phyloP scores from a whole-genome alignment of 1,140 invertebrate genomes.

The Epicauta chinensis region DNA sequence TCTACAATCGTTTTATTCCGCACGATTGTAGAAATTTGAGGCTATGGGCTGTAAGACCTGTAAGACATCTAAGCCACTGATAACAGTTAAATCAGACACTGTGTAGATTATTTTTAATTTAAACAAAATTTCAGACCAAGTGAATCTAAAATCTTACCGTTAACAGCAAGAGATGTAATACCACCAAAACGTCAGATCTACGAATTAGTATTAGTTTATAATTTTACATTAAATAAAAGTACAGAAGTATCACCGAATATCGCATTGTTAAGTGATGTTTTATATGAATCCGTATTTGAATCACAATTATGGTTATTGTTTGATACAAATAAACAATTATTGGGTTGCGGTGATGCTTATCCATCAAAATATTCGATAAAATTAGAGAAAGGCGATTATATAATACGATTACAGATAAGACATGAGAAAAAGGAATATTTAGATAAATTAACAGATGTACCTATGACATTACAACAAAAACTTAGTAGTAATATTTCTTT shows the following conservation, averaged over 20 bases:
- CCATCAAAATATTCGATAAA: constrained; percentile 80
- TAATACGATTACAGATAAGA: constrained; percentile 74
- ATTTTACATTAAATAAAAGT: constrained; percentile 73
- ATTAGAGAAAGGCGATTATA: constrained; percentile 94
- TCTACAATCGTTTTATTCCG: no score
- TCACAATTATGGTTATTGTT: constrained; percentile 95
- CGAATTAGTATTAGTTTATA: constrained; percentile 80
- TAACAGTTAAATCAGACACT: no score
- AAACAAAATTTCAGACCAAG: constrained; percentile 58
- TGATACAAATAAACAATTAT: constrained; percentile 83
- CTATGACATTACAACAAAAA: constrained; percentile 72
- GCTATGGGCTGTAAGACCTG: no score
- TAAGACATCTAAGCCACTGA: no score
- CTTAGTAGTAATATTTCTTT: constrained; percentile 62
- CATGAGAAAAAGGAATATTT: constrained; percentile 83
- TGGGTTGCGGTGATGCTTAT: constrained; percentile 85
- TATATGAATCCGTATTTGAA: constrained; percentile 94
- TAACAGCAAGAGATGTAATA: constrained; percentile 75
- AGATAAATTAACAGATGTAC: constrained; percentile 77
- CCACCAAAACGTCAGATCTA: constrained; percentile 84
- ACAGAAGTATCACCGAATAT: constrained; percentile 78
- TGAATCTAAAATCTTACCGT: constrained; percentile 69
- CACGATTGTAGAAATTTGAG: no score
- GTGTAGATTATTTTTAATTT: neutral
- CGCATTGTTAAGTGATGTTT: constrained; percentile 72